Base-by-base conservation (phyloP, 37 sponge, comb jelly and placozoan genomes). In the Chondrilla cf. caribensis region DNA sequence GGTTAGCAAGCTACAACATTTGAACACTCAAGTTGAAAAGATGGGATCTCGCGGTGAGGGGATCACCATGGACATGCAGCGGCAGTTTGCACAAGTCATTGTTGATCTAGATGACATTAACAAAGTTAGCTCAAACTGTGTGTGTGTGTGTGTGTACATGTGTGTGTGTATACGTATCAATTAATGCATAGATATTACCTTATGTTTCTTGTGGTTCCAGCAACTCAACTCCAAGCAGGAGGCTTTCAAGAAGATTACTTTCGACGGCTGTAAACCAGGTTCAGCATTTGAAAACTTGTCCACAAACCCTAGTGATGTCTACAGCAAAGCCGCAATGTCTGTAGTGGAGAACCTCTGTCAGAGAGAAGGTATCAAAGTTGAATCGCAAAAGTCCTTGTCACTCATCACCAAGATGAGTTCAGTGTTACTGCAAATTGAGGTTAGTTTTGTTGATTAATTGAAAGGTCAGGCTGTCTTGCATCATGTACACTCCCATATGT, bases 41-140 rank as follows among this genome's bases (percentile, higher is more conserved):
- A 77, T 72, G 83, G 93, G 86, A 41, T 26, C 90, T 18, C 37
- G 87, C 11, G 77, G 82, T 58, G 59, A 62, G 38, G 28, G 64
- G 17, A 19, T 88, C 2, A 2, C 76, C 28, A 9, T 31, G 17
- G 93, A 92, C 39, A 80, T 92, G 60, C 86, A 86, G 71, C 79
- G 60, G 31, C 84, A 84, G 55, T 92, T 88, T 83, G 89, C 93
- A 0, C 29, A 60, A 6, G 65, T 83, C 33, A 66, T 92, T 7
- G 71, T 92, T 0, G 84, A 92, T 33, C 65, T 92, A 62, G 93
- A 92, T 36, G 93, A 88, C 44, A 84, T 92, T 3, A 92, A 92
- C 55, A 89, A 86, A 79, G 92, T 88, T 15, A 79, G 81, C 38
- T 64, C 18, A 78, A 47, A 15, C 25, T 76, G 8, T 55, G 11